These are phyloP conservation scores for Acipenser oxyrinchus DNA, from an alignment of 2,797 vertebrate genomes.

Conservation along the genomic window DNA sequence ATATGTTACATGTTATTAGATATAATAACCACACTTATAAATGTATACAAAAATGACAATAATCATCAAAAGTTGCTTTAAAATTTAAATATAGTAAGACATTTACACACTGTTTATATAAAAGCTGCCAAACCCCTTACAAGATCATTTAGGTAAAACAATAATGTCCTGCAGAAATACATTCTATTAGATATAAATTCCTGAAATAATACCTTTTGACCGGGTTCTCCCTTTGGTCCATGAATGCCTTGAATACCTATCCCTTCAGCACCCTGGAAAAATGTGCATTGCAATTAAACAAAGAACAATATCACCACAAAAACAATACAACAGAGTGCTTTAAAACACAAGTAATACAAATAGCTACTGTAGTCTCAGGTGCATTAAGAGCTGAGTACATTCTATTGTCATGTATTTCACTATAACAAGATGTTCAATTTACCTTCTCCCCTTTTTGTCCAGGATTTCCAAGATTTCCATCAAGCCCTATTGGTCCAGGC, in stretches of 20 bases:
- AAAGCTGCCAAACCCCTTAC: too few species aligned
- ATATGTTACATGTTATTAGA: too few species aligned
- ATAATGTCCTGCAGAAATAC: neutral
- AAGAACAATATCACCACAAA: neutral
- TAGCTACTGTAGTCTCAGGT: neutral
- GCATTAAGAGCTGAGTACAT: neutral
- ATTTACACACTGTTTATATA: too few species aligned
- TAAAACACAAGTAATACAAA: neutral
- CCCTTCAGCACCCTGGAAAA: conserved; percentile 63
- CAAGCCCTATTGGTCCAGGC: conserved; percentile 72
- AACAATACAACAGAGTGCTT: neutral
- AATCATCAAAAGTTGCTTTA: too few species aligned
- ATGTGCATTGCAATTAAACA: conserved; percentile 2
- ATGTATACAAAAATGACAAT: too few species aligned
- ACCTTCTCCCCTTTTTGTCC: conserved; percentile 75
- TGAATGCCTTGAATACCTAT: conserved; percentile 58
- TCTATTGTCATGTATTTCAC: too few species aligned
- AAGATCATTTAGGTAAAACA: too few species aligned
- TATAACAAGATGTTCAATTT: conserved; percentile 8
- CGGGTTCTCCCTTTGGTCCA: conserved; percentile 55
- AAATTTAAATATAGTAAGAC: too few species aligned
- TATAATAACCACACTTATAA: too few species aligned
- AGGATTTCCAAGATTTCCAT: conserved; percentile 63
- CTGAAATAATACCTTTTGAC: conserved; percentile 59
- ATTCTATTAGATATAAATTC: neutral